A percentile compares a stretch with the other conserved stretches of the same genome.
These are phyloP conservation scores for Drosophila fungiperda DNA, from an alignment of 2,888 invertebrate genomes.

Conservation along the genomic window DNA sequence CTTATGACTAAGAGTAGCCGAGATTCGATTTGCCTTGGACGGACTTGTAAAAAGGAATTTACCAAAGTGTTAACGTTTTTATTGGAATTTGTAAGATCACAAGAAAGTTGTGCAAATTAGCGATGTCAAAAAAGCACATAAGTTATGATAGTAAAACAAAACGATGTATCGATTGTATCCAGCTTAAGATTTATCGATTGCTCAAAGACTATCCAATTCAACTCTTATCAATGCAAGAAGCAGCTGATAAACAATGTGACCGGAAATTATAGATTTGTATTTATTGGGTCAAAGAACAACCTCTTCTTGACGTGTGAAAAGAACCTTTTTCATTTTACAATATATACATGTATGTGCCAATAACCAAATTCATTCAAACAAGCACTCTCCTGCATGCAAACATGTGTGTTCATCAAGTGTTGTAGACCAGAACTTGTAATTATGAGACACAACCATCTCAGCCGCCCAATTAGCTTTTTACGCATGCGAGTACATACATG, in stretches of 20 bases:
- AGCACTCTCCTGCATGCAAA: neutral
- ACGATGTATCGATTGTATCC: constrained; percentile 45
- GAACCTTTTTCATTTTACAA: neutral
- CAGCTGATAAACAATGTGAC: constrained; percentile 32
- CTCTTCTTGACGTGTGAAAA: neutral
- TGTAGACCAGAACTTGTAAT: constrained; percentile 18
- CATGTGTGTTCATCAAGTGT: constrained; percentile 19
- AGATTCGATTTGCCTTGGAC: constrained; percentile 43
- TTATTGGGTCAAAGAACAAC: neutral
- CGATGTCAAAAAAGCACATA: constrained; percentile 42
- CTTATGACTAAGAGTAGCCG: constrained; percentile 8
- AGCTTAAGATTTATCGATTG: constrained; percentile 29
- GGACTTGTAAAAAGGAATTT: constrained; percentile 35
- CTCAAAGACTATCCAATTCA: constrained; percentile 6
- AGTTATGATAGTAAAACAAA: constrained; percentile 29
- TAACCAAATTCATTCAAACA: neutral
- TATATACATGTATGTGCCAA: constrained; percentile 1
- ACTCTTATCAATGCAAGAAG: constrained; percentile 8
- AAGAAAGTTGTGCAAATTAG: constrained; percentile 45
- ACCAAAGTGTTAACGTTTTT: constrained; percentile 27
- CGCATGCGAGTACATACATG: constrained; percentile 12
- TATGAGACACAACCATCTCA: constrained; percentile 35
- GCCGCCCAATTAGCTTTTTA: constrained; percentile 24
- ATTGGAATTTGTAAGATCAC: constrained; percentile 57
- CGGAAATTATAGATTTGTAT: constrained; percentile 6